Conservation (phyloP, 1,140 invertebrate genomes). For the Drosophila oshimai region DNA sequence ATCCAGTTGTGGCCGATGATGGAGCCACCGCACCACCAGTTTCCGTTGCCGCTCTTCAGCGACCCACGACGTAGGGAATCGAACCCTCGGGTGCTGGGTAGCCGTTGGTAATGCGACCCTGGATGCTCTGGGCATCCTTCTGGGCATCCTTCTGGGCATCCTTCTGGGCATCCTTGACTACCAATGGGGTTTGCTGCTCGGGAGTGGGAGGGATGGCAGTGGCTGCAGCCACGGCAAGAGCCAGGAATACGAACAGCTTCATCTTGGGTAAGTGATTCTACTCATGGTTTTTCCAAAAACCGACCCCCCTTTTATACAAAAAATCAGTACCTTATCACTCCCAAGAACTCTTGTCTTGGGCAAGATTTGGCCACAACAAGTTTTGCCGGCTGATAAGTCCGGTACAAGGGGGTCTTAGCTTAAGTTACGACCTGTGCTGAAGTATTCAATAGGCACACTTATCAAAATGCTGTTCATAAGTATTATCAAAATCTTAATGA, state of each 20-base stretch:
- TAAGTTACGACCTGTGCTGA: background rate
- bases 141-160: too few relatives aligned
- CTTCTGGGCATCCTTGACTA: too few relatives aligned
- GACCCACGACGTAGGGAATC: constrained; percentile 83
- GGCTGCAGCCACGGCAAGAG: constrained; percentile 3
- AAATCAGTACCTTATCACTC: too few relatives aligned
- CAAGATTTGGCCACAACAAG: too few relatives aligned
- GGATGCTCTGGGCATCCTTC: constrained; percentile 2
- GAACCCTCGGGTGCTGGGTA: constrained; percentile 66
- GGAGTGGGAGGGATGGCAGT: background rate
- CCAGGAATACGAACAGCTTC: constrained; percentile 12
- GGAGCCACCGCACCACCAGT: constrained; percentile 84
- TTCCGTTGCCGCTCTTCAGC: constrained; percentile 82
- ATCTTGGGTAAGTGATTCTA: too few relatives aligned
- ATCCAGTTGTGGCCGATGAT: constrained; percentile 84
- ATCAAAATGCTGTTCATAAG: too few relatives aligned
- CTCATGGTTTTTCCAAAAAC: too few relatives aligned
- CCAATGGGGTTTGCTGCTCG: too few relatives aligned
- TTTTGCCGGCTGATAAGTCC: background rate
- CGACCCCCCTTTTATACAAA: too few relatives aligned
- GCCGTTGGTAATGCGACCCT: constrained; percentile 51
- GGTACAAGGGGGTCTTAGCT: background rate
- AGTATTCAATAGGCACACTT: too few relatives aligned
- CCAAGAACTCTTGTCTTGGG: too few relatives aligned
- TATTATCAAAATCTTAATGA: too few relatives aligned